These are phyloP conservation scores for Actenoides hombroni DNA, from an alignment of 2,113 vertebrate genomes.

Conservation along the genomic window DNA sequence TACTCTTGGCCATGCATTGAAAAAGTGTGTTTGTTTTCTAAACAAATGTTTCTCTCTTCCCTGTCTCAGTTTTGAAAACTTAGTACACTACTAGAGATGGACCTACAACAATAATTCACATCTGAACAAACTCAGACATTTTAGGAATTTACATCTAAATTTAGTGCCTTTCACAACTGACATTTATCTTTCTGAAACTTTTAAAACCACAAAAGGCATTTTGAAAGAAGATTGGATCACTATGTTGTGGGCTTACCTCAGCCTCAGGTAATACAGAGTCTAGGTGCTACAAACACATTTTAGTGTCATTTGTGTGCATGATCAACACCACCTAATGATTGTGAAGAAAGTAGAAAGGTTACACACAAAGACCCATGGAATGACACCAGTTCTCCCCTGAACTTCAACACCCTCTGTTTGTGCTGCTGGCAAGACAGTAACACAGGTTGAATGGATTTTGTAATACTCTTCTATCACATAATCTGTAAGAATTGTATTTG, in stretches of 20 bases:
- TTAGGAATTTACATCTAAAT: neutral
- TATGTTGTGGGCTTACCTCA: neutral
- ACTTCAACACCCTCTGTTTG: accelerated
- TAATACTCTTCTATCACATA: neutral
- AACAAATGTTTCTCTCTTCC: neutral
- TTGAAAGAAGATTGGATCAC: neutral
- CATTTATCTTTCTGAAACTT: neutral
- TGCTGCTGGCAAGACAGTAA: neutral
- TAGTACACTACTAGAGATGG: neutral
- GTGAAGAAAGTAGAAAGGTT: neutral
- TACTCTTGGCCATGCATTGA: neutral
- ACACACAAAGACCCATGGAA: neutral
- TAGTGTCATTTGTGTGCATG: neutral
- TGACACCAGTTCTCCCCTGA: neutral
- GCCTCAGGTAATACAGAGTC: neutral
- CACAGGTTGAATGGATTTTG: neutral
- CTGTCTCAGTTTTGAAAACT: neutral
- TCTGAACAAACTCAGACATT: neutral
- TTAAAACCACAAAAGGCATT: neutral
- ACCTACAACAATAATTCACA: neutral
- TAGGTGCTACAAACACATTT: neutral
- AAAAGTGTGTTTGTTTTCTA: neutral
- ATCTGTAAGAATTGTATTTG: neutral
- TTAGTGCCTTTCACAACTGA: neutral
- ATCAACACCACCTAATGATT: neutral